Evolutionary conservation across 1,140 invertebrate species (phyloP).

Genomic region (Dendroctonus ponderosae): DNA sequence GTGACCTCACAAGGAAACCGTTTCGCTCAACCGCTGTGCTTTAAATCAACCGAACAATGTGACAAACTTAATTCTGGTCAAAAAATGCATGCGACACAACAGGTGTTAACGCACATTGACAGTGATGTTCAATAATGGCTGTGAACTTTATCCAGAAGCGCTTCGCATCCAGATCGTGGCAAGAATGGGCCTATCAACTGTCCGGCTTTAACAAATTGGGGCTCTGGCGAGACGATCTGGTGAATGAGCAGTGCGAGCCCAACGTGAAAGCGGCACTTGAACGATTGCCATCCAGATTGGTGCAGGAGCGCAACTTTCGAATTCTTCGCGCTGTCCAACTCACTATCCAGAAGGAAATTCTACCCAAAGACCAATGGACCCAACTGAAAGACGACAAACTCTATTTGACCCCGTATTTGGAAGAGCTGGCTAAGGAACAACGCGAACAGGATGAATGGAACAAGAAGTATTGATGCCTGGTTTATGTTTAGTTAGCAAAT

Average conservation of each 20-base stretch:
- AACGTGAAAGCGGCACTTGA: conserved; percentile 80
- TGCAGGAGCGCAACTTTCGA: conserved; percentile 74
- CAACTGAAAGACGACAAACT: conserved; percentile 79
- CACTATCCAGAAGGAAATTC: conserved; percentile 65
- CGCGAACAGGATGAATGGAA: not conserved
- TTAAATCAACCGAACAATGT: too few species aligned
- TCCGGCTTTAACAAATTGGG: conserved; percentile 79
- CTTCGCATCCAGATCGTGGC: conserved; percentile 47
- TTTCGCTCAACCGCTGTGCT: too few species aligned
- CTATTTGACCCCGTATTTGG: conserved; percentile 62
- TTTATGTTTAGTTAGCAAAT: too few species aligned
- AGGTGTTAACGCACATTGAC: too few species aligned
- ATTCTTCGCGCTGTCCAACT: conserved; percentile 54
- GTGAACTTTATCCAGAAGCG: conserved; percentile 35
- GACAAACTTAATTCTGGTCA: too few species aligned
- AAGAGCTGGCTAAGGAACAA: not conserved
- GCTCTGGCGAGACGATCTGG: conserved; percentile 72
- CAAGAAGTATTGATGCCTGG: not conserved
- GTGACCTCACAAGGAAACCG: too few species aligned
- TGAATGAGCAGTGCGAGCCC: conserved; percentile 53
- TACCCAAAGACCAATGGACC: conserved; percentile 89
- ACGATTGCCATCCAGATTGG: conserved; percentile 66
- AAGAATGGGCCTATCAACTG: conserved; percentile 65
- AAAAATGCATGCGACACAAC: too few species aligned
- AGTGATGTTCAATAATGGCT: too few species aligned